Evolutionary conservation across 2,797 vertebrate species (phyloP).

Genomic region (Labroides dimidiatus): DNA sequence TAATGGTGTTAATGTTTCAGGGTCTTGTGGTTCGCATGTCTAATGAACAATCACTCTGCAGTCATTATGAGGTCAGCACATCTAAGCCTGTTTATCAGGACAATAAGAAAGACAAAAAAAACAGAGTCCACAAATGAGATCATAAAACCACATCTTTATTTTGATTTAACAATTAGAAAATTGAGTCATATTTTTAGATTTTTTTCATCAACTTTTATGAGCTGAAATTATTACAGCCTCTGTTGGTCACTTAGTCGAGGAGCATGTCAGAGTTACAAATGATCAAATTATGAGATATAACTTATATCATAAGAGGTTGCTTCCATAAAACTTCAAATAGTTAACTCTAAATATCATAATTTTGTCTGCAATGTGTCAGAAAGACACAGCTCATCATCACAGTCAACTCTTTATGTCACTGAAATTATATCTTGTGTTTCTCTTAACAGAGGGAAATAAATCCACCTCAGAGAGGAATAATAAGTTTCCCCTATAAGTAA

Average conservation of each 20-base stretch:
- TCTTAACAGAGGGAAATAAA: no score
- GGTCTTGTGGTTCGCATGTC: neutral
- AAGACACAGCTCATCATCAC: neutral
- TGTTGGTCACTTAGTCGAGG: neutral
- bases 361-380: neutral
- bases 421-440: neutral
- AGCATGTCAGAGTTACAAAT: neutral
- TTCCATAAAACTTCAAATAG: neutral
- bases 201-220: neutral
- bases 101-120: no score
- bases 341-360: neutral
- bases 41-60: conserved; percentile 9
- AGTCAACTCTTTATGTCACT: neutral
- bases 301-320: neutral
- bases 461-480: neutral
- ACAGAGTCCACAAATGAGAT: no score
- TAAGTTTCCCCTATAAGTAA: neutral
- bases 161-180: no score
- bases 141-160: no score
- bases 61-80: neutral
- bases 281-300: neutral
- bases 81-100: neutral
- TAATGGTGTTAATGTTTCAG: neutral
- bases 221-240: neutral
- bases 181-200: no score